Percentiles rank a stretch among this genome's conserved stretches.
phyloP scores from a whole-genome alignment of 2,797 vertebrate species.

The Microctenopoma stevenorrisi region DNA sequence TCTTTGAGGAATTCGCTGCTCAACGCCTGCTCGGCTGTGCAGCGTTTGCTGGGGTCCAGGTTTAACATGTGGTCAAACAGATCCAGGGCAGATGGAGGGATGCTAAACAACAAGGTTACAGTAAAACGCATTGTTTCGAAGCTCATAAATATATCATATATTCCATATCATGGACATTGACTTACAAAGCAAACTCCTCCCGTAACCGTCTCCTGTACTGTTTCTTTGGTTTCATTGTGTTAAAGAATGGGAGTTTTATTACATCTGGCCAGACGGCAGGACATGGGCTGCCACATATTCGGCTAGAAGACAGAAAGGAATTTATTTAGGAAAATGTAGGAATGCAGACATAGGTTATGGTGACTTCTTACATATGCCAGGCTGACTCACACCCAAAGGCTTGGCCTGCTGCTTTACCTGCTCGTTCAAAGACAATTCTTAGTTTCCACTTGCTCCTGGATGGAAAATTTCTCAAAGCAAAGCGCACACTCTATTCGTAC shows the following conservation, averaged over 20 bases:
- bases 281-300: conserved; percentile 97
- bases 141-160: neutral
- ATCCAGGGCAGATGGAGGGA: conserved; percentile 92
- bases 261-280: conserved; percentile 99
- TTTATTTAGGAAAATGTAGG: conserved; percentile 8
- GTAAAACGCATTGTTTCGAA: neutral
- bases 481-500: too few species aligned
- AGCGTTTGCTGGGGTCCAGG: conserved; percentile 96
- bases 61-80: conserved; percentile 98
- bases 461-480: too few species aligned
- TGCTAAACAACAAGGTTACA: conserved; percentile 75
- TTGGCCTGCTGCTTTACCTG: conserved; percentile 1
- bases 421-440: neutral
- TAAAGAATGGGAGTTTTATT: conserved; percentile 99
- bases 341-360: neutral
- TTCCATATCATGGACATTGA: neutral
- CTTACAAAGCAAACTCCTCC: conserved; percentile 99
- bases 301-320: conserved; percentile 75
- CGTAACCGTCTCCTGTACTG: conserved; percentile 95
- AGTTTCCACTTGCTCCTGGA: too few species aligned
- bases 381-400: conserved; percentile 7
- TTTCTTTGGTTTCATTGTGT: conserved; percentile 99
- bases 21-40: conserved; percentile 94
- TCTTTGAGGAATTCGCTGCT: conserved; percentile 95
- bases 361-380: neutral